Evolutionary conservation across 2,797 vertebrate genomes (phyloP).

Genomic region (Pelochelys cantorii): DNA sequence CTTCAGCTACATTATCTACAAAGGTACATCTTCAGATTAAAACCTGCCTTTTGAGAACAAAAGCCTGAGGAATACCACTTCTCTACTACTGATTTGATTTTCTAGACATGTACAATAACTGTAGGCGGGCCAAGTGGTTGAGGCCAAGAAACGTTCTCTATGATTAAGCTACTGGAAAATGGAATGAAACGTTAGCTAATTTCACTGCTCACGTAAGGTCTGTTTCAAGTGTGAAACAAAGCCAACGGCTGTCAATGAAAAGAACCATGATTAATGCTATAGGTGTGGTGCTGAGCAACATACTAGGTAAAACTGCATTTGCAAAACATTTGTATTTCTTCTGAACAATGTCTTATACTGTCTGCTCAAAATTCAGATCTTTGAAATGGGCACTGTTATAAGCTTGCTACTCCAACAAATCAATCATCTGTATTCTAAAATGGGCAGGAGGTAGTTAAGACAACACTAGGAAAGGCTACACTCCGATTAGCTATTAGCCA

Average conservation of each 20-base stretch:
- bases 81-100: too few relatives aligned
- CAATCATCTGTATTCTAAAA: background rate
- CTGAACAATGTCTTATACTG: background rate
- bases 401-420: background rate
- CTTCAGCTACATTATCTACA: too few relatives aligned
- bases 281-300: background rate
- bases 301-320: background rate
- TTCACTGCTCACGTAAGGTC: background rate
- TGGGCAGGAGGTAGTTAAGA: background rate
- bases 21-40: too few relatives aligned
- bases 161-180: background rate
- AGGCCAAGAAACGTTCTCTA: background rate
- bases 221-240: background rate
- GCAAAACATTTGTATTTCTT: background rate
- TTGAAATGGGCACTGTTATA: background rate
- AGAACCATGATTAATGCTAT: background rate
- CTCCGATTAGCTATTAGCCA: background rate
- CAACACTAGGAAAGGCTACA: background rate
- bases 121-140: background rate
- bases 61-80: too few relatives aligned
- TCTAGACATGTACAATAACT: too few relatives aligned
- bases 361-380: background rate
- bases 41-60: too few relatives aligned
- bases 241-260: background rate
- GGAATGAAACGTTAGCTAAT: background rate